phyloP scores from a whole-genome alignment of 2,797 vertebrate species.

The Tokudaia tokunoshimensis region DNA sequence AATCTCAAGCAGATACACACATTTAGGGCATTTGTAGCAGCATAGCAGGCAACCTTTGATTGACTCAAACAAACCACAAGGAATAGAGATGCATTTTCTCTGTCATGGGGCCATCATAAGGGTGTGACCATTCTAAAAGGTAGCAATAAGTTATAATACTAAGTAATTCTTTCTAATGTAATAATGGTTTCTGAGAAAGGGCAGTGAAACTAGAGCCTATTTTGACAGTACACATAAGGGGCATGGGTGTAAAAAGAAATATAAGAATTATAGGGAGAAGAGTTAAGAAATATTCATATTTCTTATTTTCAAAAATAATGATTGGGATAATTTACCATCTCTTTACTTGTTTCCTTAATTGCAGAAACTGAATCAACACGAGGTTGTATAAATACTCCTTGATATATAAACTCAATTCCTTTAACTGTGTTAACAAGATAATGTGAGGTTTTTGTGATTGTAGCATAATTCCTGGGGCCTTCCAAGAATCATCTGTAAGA shows the following conservation, averaged over 20 bases:
- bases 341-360: conserved; percentile 27
- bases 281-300: neutral
- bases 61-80: neutral
- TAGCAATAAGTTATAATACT: neutral
- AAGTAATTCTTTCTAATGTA: conserved; percentile 39
- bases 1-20: neutral
- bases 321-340: conserved; percentile 42
- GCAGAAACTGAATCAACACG: neutral
- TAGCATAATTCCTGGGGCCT: conserved; percentile 52
- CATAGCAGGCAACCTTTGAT: neutral
- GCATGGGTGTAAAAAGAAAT: neutral
- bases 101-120: neutral
- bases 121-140: neutral
- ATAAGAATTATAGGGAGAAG: neutral
- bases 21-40: neutral
- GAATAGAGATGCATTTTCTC: neutral
- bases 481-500: conserved; percentile 72
- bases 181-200: neutral
- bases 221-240: neutral
- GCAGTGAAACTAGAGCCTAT: neutral
- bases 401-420: neutral
- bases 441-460: conserved; percentile 65
- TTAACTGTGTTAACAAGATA: conserved; percentile 27
- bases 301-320: conserved; percentile 13
- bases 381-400: conserved; percentile 15